phyloP scores from a whole-genome alignment of 2,113 vertebrate genomes.

The Pelusios castaneus region DNA sequence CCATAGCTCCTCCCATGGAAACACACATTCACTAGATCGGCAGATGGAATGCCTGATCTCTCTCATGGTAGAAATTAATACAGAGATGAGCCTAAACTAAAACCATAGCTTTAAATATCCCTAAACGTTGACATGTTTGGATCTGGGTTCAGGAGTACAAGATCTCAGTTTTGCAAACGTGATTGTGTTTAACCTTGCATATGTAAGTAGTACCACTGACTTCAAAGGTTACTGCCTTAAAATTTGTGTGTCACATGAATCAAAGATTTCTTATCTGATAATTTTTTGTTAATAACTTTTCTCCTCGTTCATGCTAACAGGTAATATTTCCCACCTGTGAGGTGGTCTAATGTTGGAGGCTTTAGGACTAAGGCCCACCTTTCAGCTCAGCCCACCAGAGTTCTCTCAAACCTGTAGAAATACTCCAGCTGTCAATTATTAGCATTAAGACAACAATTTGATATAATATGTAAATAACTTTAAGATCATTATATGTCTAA shows the following conservation, averaged over 20 bases:
- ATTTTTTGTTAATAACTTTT: neutral
- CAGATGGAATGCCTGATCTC: neutral
- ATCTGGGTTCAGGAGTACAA: neutral
- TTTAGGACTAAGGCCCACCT: neutral
- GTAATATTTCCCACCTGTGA: neutral
- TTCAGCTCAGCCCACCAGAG: accelerated
- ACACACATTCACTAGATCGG: conserved; percentile 16
- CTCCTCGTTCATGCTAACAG: neutral
- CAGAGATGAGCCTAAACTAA: conserved; percentile 41
- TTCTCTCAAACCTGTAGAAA: neutral
- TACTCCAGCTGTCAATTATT: neutral
- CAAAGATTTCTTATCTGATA: neutral
- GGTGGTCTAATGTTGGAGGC: neutral
- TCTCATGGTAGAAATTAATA: neutral
- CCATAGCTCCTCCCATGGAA: conserved; percentile 26
- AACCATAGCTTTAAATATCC: neutral
- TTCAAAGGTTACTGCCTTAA: neutral
- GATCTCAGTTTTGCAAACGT: neutral
- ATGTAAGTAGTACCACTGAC: neutral
- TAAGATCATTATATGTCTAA: neutral
- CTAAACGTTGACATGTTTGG: neutral
- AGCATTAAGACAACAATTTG: neutral
- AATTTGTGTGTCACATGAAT: neutral
- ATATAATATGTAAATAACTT: neutral
- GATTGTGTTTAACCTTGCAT: neutral